Base-by-base conservation (phyloP, 1,140 invertebrate genomes). In the Heliothis subflexa region DNA sequence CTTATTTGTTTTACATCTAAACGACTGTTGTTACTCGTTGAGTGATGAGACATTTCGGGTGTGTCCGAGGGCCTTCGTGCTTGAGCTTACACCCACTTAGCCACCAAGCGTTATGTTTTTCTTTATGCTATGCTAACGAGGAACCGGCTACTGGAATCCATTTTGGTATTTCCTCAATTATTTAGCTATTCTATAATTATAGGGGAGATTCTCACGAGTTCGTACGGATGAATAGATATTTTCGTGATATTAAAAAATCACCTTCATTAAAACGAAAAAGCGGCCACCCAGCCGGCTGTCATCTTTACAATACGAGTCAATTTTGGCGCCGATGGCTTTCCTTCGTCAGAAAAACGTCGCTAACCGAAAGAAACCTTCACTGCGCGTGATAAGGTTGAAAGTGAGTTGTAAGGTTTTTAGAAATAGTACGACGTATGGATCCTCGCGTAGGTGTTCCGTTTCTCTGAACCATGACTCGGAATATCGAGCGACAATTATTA, bases 1-100 rank as follows among this genome's bases (percentile, higher is more conserved):
- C 83, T 83, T 93, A 90, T 92, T 93, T 93, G 91, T 91, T 91
- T 92, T 92, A 86, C 83, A 85, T 88, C 82, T 91, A 88, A 90
- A 88, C 86, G 87, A 86, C 86, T 86, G 89, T 91, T 89, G 89
- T 90, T 84, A 86, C 83, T 85, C 80, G 82, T 84, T 78, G 78
- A 83, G 86, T 84, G 85, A 85, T 80, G 87, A 84, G 82, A 89
- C 86, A 90, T 90, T 91, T 93, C 81, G 87, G 89, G 73, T 88
- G 84, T 81, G 85, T 82, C 82, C 72, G 77, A 88, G 85, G 77
- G 81, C 82, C 73, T 86, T 84, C 75, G 82, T 83, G 84, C 83
- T 86, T 83, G 83, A 86, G 83, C 85, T 87, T 82, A 91, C 88
- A 90, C 84, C 85, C 87, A 90, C 90, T 90, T 85, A 64, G 59